Conservation (phyloP, 1,140 invertebrate genomes). For the Penaeus japonicus region DNA sequence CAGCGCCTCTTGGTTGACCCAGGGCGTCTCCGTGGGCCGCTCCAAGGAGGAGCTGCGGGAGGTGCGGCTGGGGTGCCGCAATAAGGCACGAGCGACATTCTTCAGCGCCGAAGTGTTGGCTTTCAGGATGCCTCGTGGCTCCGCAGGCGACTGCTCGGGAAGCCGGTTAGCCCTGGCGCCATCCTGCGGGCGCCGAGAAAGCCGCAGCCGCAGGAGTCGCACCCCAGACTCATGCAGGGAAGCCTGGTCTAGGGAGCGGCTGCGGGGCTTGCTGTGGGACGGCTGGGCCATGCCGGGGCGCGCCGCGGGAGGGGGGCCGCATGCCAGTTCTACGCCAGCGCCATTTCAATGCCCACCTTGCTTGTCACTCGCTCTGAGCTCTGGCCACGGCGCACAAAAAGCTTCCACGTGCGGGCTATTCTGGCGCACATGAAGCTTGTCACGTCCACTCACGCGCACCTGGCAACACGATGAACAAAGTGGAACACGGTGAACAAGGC, state of each 20-base stretch:
- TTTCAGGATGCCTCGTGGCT: background rate
- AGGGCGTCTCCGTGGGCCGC: background rate
- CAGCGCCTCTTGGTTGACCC: slow-evolving; percentile 26
- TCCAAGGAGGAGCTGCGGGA: background rate
- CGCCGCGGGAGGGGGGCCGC: background rate
- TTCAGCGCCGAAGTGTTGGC: background rate
- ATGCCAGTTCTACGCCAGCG: too few relatives aligned
- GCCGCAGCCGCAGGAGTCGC: slow-evolving; percentile 37
- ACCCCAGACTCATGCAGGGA: slow-evolving; percentile 37
- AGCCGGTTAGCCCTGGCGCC: background rate
- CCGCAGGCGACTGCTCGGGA: background rate
- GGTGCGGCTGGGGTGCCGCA: background rate
- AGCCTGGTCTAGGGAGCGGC: slow-evolving; percentile 33
- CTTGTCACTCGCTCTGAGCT: too few relatives aligned
- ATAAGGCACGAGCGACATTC: background rate
- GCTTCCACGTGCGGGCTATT: too few relatives aligned
- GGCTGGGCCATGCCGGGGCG: background rate
- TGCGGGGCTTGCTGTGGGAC: slow-evolving; percentile 27
- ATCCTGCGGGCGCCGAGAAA: background rate
- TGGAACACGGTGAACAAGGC: too few relatives aligned
- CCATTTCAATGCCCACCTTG: too few relatives aligned
- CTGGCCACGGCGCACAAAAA: too few relatives aligned
- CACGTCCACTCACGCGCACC: too few relatives aligned
- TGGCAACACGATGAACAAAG: too few relatives aligned
- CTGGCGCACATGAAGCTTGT: too few relatives aligned